phyloP scores from a whole-genome alignment of 2,888 invertebrate genomes.

The Cryptocephalus primarius region DNA sequence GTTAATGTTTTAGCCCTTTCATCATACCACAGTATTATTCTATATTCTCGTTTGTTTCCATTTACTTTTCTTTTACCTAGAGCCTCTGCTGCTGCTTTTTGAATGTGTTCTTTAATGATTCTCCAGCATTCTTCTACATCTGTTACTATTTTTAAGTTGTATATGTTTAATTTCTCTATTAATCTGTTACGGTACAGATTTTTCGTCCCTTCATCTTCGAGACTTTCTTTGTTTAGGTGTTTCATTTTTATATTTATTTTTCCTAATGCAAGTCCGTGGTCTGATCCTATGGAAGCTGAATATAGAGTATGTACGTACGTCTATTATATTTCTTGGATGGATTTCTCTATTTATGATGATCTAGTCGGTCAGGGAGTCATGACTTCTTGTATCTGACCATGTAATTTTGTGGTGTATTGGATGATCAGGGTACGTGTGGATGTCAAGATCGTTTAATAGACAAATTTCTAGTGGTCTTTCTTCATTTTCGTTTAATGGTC shows the following conservation, averaged over 20 bases:
- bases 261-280: neutral
- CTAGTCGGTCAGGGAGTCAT: neutral
- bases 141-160: neutral
- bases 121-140: neutral
- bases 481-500: neutral
- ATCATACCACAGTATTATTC: neutral
- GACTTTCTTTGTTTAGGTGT: neutral
- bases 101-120: neutral
- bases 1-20: neutral
- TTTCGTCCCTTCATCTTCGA: neutral
- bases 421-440: neutral
- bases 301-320: neutral
- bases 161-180: neutral
- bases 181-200: too few species aligned
- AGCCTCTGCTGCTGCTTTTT: neutral
- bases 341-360: neutral
- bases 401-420: constrained; percentile 1
- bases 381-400: constrained; percentile 1
- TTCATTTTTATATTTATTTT: neutral
- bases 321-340: neutral
- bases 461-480: neutral
- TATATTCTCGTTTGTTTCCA: neutral
- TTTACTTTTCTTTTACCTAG: neutral
- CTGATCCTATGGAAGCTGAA: neutral
- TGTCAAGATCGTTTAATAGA: neutral